Evolutionary conservation across 2,113 vertebrate genomes (phyloP), one percentile per base, ranked within the genome.

Genomic region (Phaethon lepturus): DNA sequence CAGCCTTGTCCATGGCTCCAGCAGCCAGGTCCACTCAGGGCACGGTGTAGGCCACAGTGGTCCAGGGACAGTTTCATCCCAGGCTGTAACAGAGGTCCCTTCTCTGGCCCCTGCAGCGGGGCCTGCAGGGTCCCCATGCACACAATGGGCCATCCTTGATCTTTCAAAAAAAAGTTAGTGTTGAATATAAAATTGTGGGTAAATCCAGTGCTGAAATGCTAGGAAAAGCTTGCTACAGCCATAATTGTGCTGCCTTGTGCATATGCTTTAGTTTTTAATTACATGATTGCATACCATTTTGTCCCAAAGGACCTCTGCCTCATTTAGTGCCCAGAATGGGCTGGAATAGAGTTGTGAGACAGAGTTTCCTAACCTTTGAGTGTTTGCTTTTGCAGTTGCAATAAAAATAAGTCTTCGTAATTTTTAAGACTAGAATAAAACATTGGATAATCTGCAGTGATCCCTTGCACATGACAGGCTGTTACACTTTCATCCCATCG

Each of bases 131-230:
- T 24, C 29, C 19, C 23, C 0, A 0, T 6, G 15, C 2, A 1
- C 2, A 1, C 2, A 5, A 7, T 0, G 5, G 33, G 8, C 25
- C 5, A 0, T 9, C 8, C n/a, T 47, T n/a, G 4, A 6, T 12
- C 23, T 49, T 35, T 59, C 18, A 66, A 53, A n/a, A 8, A 52
- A 28, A 5, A 0, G 24, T n/a, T 38, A 28, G 2, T 33, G 4
- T 7, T 29, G 17, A 28, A 9, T 49, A 35, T 20, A 15, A 75
- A 63, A 42, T n/a, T 38, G 4, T 1, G 2, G 25, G 14, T 67
- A 82, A 71, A 35, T 4, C 20, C 3, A 1, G 42, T 40, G 35
- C 66, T 58, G 49, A 56, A 63, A 93, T 25, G 7, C 42, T 64
- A 47, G n/a, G 22, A 45, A 67, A 86, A 86, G 11, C 80, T 59